Percentiles rank a stretch among this genome's conserved stretches.
Evolutionary conservation across 2,113 vertebrate species (phyloP).

Genomic region (Dipodomys ordii): DNA sequence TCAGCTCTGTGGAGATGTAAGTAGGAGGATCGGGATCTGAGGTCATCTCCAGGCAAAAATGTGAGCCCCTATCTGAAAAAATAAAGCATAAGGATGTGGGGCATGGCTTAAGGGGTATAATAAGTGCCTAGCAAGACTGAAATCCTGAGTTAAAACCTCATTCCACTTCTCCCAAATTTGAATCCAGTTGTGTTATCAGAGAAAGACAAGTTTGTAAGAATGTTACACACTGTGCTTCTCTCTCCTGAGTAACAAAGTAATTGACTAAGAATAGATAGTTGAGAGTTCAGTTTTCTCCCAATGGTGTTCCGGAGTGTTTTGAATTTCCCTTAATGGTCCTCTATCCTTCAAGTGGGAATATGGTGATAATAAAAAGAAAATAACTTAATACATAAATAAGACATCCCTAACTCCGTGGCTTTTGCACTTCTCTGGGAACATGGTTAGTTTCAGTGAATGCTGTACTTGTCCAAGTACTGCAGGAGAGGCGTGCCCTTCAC

Average conservation of each 20-base stretch:
- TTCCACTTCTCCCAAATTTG: neutral
- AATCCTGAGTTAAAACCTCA: too few relatives aligned
- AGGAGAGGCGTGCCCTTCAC: neutral
- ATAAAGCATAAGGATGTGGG: too few relatives aligned
- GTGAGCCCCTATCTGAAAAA: too few relatives aligned
- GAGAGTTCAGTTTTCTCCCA: neutral
- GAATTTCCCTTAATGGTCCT: neutral
- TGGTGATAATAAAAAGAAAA: neutral
- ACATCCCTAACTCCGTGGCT: neutral
- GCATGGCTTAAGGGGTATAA: too few relatives aligned
- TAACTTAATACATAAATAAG: slow-evolving; percentile 15
- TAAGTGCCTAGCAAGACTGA: too few relatives aligned
- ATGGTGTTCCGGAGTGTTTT: slow-evolving; percentile 12
- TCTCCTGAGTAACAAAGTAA: neutral
- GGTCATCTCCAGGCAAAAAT: too few relatives aligned
- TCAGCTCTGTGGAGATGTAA: too few relatives aligned
- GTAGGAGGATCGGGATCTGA: too few relatives aligned
- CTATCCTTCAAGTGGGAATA: neutral
- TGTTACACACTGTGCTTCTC: neutral
- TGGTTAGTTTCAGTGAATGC: neutral
- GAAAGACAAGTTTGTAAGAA: neutral
- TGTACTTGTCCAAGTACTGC: neutral
- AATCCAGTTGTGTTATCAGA: neutral
- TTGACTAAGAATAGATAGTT: neutral
- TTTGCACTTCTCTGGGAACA: neutral